Evolutionary conservation across 2,113 vertebrate genomes (phyloP).

Genomic region (Stigmatopora argus): DNA sequence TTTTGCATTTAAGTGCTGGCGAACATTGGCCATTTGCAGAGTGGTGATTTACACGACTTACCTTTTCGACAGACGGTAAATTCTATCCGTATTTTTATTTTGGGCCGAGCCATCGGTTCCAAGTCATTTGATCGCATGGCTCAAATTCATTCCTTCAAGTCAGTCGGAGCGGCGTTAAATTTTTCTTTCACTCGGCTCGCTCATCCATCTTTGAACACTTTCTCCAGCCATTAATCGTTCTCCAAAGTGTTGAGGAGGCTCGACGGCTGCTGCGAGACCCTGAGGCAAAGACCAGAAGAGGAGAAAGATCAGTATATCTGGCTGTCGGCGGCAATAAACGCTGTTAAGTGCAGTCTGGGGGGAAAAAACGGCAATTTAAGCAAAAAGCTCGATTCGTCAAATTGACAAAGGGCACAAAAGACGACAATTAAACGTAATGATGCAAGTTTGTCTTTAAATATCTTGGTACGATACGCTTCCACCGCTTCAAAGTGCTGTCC

Average conservation of each 20-base stretch:
- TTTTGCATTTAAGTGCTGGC: background rate
- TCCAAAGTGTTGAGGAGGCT: constrained; percentile 8
- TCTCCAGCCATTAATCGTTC: constrained; percentile 6
- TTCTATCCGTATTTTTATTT: background rate
- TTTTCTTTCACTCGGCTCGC: constrained; percentile 16
- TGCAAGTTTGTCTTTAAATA: background rate
- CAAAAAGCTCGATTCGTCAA: constrained; percentile 48
- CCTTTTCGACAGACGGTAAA: background rate
- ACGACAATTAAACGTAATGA: background rate
- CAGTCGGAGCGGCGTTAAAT: background rate
- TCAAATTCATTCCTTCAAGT: constrained; percentile 6
- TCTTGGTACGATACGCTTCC: too few species aligned
- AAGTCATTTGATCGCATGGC: background rate
- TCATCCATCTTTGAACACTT: constrained; percentile 18
- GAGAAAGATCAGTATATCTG: constrained; percentile 47
- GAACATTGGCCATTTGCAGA: background rate
- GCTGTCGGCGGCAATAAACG: constrained; percentile 46
- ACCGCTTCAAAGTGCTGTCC: too few species aligned
- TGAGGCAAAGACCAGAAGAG: constrained; percentile 55
- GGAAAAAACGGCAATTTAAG: constrained; percentile 37
- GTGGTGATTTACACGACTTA: background rate
- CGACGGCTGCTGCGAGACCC: constrained; percentile 7
- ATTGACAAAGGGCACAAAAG: constrained; percentile 45
- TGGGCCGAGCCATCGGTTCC: background rate
- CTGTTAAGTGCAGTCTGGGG: constrained; percentile 52